Percentiles rank a stretch among this genome's conserved stretches.
These are phyloP conservation scores for Drosophila littoralis DNA, from an alignment of 1,140 invertebrate species.

Conservation along the genomic window DNA sequence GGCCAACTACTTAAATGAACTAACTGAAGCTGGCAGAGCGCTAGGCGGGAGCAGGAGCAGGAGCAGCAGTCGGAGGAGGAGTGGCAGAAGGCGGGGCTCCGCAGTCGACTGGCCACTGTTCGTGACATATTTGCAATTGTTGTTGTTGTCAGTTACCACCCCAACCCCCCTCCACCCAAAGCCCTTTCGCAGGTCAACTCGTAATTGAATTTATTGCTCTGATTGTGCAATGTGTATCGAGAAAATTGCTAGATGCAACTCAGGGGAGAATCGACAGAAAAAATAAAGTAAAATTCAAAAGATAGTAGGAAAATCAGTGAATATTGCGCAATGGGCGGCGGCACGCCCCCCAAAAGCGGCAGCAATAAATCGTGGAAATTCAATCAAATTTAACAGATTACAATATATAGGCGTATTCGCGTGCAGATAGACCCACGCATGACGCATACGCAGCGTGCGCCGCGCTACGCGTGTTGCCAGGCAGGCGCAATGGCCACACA, in stretches of 20 bases:
- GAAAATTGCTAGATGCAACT: slow-evolving; percentile 59
- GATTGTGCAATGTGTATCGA: slow-evolving; percentile 60
- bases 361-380: slow-evolving; percentile 52
- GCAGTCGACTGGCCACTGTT: slow-evolving; percentile 17
- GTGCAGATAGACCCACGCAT: slow-evolving; percentile 1
- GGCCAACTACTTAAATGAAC: slow-evolving; percentile 73
- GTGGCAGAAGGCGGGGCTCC: background rate
- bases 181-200: slow-evolving; percentile 27
- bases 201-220: slow-evolving; percentile 76
- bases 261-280: slow-evolving; percentile 42
- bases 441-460: slow-evolving; percentile 62
- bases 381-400: slow-evolving; percentile 47
- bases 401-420: slow-evolving; percentile 21
- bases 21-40: slow-evolving; percentile 28
- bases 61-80: background rate
- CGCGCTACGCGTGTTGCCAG: background rate
- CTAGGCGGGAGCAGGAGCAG: background rate
- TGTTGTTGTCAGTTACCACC: slow-evolving; percentile 1
- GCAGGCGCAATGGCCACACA: slow-evolving; percentile 51
- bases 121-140: slow-evolving; percentile 44
- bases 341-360: background rate
- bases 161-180: too few relatives aligned
- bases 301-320: background rate
- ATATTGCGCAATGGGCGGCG: slow-evolving; percentile 29
- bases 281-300: slow-evolving; percentile 2